These are phyloP conservation scores for Mustela nigripes DNA, from an alignment of 2,113 vertebrate species.

Conservation along the genomic window DNA sequence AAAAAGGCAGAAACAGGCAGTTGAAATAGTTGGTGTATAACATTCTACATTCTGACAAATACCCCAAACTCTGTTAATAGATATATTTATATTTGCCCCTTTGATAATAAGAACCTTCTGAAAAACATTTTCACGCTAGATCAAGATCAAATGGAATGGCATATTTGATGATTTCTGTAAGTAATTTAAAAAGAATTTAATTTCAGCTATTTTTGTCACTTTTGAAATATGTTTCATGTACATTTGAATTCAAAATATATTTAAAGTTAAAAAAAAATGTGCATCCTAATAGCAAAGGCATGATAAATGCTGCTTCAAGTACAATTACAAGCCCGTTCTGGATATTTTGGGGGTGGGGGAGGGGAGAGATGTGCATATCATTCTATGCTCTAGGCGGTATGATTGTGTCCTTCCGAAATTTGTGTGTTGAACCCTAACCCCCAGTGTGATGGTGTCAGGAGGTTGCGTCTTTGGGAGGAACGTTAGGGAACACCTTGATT, in stretches of 20 bases:
- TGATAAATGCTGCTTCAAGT: neutral
- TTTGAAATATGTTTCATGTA: slow-evolving; percentile 50
- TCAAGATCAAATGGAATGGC: neutral
- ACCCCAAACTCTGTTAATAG: neutral
- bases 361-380: accelerated
- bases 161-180: slow-evolving; percentile 35
- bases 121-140: slow-evolving; percentile 13
- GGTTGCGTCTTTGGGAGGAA: neutral
- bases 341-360: too few species aligned
- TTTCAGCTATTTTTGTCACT: neutral
- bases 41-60: neutral
- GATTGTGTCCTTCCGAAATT: neutral
- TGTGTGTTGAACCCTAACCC: neutral
- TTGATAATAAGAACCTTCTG: neutral
- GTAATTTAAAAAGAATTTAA: slow-evolving; percentile 23
- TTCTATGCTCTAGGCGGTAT: neutral
- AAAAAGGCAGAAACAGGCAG: neutral
- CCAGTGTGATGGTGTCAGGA: neutral
- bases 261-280: neutral
- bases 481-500: neutral
- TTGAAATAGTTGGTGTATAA: neutral
- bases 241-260: slow-evolving; percentile 43
- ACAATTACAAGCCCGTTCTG: neutral
- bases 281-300: neutral
- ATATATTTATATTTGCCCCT: neutral